These are phyloP conservation scores for Pyrrhosoma nymphula DNA, from an alignment of 2,888 invertebrate species.

Conservation along the genomic window DNA sequence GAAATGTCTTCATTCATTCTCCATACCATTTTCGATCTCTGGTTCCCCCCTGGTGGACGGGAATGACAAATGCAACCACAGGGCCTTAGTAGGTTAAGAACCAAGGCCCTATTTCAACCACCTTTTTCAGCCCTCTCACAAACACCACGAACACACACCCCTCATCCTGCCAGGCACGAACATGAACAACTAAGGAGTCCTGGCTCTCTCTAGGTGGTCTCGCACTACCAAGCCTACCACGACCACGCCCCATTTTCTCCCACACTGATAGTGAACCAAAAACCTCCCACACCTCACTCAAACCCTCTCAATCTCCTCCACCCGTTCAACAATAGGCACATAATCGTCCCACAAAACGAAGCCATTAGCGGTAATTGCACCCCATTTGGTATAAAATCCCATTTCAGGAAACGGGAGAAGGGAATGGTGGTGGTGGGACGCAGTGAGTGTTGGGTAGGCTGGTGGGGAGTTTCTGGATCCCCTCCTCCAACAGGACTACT, in stretches of 20 bases:
- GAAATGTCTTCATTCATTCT: constrained; percentile 34
- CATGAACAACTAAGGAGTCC: neutral
- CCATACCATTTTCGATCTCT: neutral
- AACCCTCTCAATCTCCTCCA: neutral
- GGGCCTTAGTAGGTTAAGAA: constrained; percentile 23
- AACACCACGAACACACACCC: too few relatives aligned
- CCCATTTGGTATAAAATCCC: constrained; percentile 50
- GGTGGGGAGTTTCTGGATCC: neutral
- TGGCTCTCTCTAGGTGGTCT: neutral
- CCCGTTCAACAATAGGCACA: constrained; percentile 46
- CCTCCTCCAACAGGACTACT: neutral
- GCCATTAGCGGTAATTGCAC: constrained; percentile 48
- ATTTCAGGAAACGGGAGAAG: constrained; percentile 11
- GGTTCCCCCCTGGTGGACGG: too few relatives aligned
- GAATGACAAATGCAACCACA: constrained; percentile 41
- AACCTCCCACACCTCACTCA: neutral
- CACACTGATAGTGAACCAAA: neutral
- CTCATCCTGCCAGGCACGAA: too few relatives aligned
- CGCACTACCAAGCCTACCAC: neutral
- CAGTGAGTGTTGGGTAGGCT: neutral
- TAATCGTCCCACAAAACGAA: constrained; percentile 41
- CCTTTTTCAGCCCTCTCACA: neutral
- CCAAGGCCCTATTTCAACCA: neutral
- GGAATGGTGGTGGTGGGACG: neutral
- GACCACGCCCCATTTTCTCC: neutral